Conservation (phyloP, 2,888 invertebrate species). For the Lamellibrachia columna region DNA sequence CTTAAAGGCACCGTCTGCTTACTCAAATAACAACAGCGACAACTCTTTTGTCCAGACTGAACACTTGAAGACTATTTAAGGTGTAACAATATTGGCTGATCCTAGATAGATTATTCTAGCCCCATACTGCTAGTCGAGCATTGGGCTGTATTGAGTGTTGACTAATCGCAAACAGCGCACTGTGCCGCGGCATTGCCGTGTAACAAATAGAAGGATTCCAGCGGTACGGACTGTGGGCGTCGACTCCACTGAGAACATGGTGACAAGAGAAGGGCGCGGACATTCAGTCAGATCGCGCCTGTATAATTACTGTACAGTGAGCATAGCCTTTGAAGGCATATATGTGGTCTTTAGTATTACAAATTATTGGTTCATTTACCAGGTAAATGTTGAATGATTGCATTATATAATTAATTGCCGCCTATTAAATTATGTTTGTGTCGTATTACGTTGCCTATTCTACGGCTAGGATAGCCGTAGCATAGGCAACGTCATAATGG, state of each 20-base stretch:
- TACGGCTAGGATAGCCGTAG: neutral
- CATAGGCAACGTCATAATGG: neutral
- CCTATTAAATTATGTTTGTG: neutral
- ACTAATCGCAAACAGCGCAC: neutral
- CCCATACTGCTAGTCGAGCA: neutral
- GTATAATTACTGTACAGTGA: neutral
- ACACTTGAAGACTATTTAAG: neutral
- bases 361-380: neutral
- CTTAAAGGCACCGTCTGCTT: neutral
- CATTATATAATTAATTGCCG: neutral
- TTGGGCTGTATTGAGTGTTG: neutral
- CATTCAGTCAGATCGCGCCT: neutral
- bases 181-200: neutral
- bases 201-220: neutral
- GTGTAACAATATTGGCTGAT: conserved; percentile 16
- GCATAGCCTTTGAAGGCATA: neutral
- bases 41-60: neutral
- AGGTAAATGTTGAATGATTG: neutral
- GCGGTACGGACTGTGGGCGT: neutral
- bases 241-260: neutral
- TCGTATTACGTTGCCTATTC: no score
- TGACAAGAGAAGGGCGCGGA: neutral
- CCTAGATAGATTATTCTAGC: neutral
- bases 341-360: neutral
- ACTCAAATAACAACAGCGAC: neutral